Evolutionary conservation across 2,113 vertebrate species (phyloP).

Genomic region (Cyprinodon variegatus): DNA sequence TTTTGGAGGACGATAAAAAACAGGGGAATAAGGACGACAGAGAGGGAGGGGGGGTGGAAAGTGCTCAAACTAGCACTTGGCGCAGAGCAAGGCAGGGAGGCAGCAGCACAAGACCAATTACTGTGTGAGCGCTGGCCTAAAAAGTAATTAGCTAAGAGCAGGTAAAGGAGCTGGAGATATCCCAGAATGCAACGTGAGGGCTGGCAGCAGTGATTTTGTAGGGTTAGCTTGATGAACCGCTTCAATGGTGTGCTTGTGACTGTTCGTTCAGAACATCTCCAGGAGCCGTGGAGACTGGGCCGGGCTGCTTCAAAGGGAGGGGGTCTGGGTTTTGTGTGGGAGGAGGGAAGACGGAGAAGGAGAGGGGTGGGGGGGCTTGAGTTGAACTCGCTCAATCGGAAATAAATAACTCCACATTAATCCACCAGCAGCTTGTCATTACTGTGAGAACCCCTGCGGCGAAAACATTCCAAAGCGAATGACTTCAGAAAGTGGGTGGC

Average conservation of each 20-base stretch:
- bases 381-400: slow-evolving; percentile 65
- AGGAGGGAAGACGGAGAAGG: not conserved
- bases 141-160: slow-evolving; percentile 93
- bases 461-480: slow-evolving; percentile 73
- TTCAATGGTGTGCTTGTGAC: slow-evolving; percentile 48
- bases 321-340: slow-evolving; percentile 6
- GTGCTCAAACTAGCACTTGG: slow-evolving; percentile 68
- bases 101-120: slow-evolving; percentile 83
- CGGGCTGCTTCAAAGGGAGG: slow-evolving; percentile 10
- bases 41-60: slow-evolving; percentile 30
- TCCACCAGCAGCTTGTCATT: slow-evolving; percentile 76
- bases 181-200: slow-evolving; percentile 69
- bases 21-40: slow-evolving; percentile 72
- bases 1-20: slow-evolving; percentile 81
- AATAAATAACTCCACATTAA: slow-evolving; percentile 81
- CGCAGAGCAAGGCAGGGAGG: slow-evolving; percentile 42
- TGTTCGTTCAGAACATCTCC: slow-evolving; percentile 39
- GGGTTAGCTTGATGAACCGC: slow-evolving; percentile 44
- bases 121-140: slow-evolving; percentile 82
- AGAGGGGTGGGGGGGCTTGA: slow-evolving; percentile 35
- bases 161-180: slow-evolving; percentile 75
- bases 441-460: slow-evolving; percentile 74
- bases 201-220: slow-evolving; percentile 52
- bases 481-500: slow-evolving; percentile 69
- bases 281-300: slow-evolving; percentile 51